These are phyloP conservation scores for Drosophila pullipes DNA, from an alignment of 2,888 invertebrate species.

Conservation along the genomic window DNA sequence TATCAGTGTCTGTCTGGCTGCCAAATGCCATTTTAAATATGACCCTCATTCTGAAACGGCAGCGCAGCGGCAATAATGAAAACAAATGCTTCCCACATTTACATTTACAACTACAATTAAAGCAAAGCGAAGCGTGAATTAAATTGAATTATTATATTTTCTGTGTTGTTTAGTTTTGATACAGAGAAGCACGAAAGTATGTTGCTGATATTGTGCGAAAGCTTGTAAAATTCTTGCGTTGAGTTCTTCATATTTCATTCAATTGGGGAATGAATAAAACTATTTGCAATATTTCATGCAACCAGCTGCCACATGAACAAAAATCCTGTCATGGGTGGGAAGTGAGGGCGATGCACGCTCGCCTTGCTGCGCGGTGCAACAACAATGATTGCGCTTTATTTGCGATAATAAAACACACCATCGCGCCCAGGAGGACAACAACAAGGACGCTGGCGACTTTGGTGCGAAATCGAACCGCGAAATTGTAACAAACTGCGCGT, in stretches of 20 bases:
- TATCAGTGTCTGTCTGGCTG: slow-evolving; percentile 49
- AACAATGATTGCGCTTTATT: slow-evolving; percentile 83
- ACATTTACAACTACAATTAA: slow-evolving; percentile 24
- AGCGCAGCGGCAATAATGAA: slow-evolving; percentile 58
- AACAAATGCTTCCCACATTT: slow-evolving; percentile 58
- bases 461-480: slow-evolving; percentile 75
- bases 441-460: slow-evolving; percentile 52
- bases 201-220: slow-evolving; percentile 8
- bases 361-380: slow-evolving; percentile 66
- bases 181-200: slow-evolving; percentile 17
- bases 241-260: slow-evolving; percentile 65
- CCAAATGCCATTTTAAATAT: slow-evolving; percentile 40
- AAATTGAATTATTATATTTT: slow-evolving; percentile 35
- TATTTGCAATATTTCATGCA: slow-evolving; percentile 78
- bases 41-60: slow-evolving; percentile 14
- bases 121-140: slow-evolving; percentile 39
- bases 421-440: slow-evolving; percentile 53
- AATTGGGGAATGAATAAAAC: slow-evolving; percentile 76
- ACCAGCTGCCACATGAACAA: slow-evolving; percentile 63
- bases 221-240: slow-evolving; percentile 16
- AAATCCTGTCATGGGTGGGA: slow-evolving; percentile 53
- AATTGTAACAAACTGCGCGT: slow-evolving; percentile 77
- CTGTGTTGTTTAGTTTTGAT: background rate
- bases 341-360: slow-evolving; percentile 16
- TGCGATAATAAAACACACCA: slow-evolving; percentile 83